Evolutionary conservation across 2,888 invertebrate species (phyloP), one percentile per base, ranked within the genome.

Genomic region (Meteorus colon): DNA sequence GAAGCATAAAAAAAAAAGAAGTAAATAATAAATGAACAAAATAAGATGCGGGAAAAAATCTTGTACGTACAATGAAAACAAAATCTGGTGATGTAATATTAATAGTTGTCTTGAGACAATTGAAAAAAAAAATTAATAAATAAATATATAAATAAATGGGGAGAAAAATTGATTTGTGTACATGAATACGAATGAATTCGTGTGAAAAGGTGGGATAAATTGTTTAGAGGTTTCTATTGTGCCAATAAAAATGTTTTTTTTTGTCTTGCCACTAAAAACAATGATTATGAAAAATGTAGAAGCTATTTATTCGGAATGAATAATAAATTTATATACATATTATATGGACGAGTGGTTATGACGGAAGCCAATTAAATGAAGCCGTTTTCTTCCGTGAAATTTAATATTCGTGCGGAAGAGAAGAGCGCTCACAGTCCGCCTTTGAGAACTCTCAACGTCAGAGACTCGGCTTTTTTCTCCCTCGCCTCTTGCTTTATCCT

Each of bases 401-500:
- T 86, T 86, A 84, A 86, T 85, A 86, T 85, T 85, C 82, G 74
- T 74, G 76, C 75, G 74, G 73, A 75, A 74, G 78, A 70, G 45
- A 63, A 62, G 79, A 55, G 27, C 59, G 71, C 34, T 65, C 77
- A 72, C 68, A 75, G 67, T 78, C 79, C 79, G 77, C 81, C 80
- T 81, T 81, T 81, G 81, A 81, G 68, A 77, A 74, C 76, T 72
- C 65, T 75, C 74, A 66, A 51, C 73, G 55, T 55, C 73, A 67
- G 74, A 69, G 71, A 75, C 77, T 75, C 74, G 73, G 55, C 75
- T 69, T 75, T 77, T 76, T 77, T 79, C 34, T 34, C 76, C 79
- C 77, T 78, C 80, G 76, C 76, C 41, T 71, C 55, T 6, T 34
- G 2, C 63, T 34, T 62, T 65, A 45, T 66, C 69, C 63, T 59